Percentiles rank a stretch among this genome's conserved stretches.
Conservation (phyloP, 2,888 invertebrate genomes). For the Lathronympha strigana region DNA sequence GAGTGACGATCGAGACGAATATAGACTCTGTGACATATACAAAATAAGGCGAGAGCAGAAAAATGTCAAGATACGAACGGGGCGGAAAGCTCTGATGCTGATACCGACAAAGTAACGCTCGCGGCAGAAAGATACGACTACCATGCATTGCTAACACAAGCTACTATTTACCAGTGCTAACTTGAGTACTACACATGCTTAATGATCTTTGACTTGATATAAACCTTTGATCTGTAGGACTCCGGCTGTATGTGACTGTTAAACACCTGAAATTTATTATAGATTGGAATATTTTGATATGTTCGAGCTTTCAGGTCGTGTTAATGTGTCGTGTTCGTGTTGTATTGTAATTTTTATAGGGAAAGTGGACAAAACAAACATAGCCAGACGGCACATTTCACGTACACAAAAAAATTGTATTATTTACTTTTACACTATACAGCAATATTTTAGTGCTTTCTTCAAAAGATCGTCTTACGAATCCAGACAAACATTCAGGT, state of each 20-base stretch:
- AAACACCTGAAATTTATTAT: slow-evolving; percentile 92
- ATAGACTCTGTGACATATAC: background rate
- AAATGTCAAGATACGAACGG: background rate
- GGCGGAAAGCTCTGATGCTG: background rate
- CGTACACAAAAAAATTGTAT: background rate
- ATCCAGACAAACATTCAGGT: background rate
- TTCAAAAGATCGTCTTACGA: background rate
- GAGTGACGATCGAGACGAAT: background rate
- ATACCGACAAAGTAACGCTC: slow-evolving; percentile 9
- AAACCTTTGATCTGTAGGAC: slow-evolving; percentile 96
- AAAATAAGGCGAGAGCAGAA: background rate
- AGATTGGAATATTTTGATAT: slow-evolving; percentile 76
- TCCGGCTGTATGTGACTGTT: slow-evolving; percentile 98
- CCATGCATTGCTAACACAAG: slow-evolving; percentile 67
- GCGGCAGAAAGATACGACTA: slow-evolving; percentile 50
- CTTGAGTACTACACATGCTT: slow-evolving; percentile 78
- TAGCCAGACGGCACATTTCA: slow-evolving; percentile 9
- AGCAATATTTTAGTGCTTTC: slow-evolving; percentile 6
- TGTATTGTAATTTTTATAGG: background rate
- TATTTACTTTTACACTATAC: background rate
- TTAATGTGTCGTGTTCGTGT: slow-evolving; percentile 8
- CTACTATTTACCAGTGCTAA: slow-evolving; percentile 52
- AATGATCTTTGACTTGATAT: slow-evolving; percentile 84
- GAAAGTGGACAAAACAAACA: slow-evolving; percentile 2
- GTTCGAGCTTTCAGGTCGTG: slow-evolving; percentile 42